Conservation (phyloP, 2,888 invertebrate genomes). For the Heliconius aoede region DNA sequence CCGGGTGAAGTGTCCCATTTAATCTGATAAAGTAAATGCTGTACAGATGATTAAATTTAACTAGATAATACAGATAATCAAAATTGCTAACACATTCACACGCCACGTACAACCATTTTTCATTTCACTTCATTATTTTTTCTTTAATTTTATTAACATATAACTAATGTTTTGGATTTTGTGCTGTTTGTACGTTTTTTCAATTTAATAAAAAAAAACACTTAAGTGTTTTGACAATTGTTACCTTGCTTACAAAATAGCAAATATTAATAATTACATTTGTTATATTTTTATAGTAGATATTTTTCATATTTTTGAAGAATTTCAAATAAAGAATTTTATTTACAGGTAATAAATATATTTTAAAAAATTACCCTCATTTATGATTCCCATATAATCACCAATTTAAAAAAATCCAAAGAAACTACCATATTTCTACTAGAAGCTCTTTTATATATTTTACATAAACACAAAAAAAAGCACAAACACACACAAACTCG, state of each 20-base stretch:
- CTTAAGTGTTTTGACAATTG: neutral
- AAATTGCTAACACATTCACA: conserved; percentile 16
- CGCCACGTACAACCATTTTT: conserved; percentile 63
- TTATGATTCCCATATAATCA: too few relatives aligned
- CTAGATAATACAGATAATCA: conserved; percentile 25
- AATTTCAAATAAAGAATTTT: too few relatives aligned
- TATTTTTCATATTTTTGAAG: too few relatives aligned
- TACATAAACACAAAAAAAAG: neutral
- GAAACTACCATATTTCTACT: too few relatives aligned
- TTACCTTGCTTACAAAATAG: neutral
- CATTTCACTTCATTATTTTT: conserved; percentile 57
- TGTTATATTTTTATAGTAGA: too few relatives aligned
- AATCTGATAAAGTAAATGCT: neutral
- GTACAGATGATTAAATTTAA: conserved; percentile 22
- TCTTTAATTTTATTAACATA: conserved; percentile 53
- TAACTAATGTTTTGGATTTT: conserved; percentile 52
- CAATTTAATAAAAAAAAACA: too few relatives aligned
- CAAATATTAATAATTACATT: neutral
- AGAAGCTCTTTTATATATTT: neutral
- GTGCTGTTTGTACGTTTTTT: conserved; percentile 41
- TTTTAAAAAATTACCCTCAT: too few relatives aligned
- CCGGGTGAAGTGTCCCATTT: too few relatives aligned
- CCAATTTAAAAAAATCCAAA: too few relatives aligned
- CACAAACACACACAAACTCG: conserved; percentile 43
- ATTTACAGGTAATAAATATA: too few relatives aligned